phyloP scores from a whole-genome alignment of 2,113 vertebrate species.

The Calidris pugnax region DNA sequence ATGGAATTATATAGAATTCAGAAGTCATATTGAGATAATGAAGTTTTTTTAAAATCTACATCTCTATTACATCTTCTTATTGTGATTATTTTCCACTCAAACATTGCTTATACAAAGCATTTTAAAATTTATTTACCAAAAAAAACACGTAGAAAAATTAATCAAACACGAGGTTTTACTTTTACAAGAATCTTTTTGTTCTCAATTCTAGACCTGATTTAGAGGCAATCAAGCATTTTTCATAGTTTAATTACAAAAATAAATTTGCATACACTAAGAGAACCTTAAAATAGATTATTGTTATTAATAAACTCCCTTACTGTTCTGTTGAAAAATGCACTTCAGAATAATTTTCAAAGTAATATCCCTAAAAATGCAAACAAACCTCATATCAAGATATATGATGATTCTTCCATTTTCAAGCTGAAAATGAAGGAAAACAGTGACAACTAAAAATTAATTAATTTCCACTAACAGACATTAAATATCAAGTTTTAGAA shows the following conservation, averaged over 20 bases:
- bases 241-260: not conserved
- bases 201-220: not conserved
- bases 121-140: not conserved
- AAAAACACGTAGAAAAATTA: not conserved
- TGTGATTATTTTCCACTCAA: not conserved
- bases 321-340: not conserved
- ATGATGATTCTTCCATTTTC: not conserved
- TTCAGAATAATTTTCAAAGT: not conserved
- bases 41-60: not conserved
- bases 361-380: not conserved
- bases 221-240: not conserved
- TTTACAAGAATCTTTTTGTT: not conserved
- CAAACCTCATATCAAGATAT: not conserved
- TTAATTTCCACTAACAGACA: not conserved
- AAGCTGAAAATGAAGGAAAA: not conserved
- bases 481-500: not conserved
- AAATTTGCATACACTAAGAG: not conserved
- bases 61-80: not conserved
- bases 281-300: not conserved
- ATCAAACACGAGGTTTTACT: not conserved
- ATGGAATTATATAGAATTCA: not conserved
- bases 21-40: not conserved
- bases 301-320: not conserved
- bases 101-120: not conserved
- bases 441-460: not conserved